Base-by-base conservation (phyloP, 2,113 vertebrate genomes). In the Scatophagus argus region DNA sequence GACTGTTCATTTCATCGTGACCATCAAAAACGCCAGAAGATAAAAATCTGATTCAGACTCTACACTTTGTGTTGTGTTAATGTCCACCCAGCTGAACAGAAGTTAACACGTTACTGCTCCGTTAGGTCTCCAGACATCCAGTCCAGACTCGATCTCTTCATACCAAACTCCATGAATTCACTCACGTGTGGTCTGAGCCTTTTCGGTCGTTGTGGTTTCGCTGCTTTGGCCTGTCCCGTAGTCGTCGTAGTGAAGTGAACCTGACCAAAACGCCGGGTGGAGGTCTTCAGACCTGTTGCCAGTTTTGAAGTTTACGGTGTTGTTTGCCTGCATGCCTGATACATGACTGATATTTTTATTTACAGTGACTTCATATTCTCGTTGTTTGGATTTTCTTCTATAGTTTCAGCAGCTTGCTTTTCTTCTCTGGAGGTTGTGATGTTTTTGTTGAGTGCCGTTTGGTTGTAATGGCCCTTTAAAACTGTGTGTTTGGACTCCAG, bases 291-390 rank as follows among this genome's bases (percentile, higher is more conserved):
- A 81, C 73, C 25, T 39, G 74, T 55, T 66, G 31, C 60, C 76
- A 51, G 67, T 75, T 60, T 60, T 83, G 17, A 82, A 73, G 84
- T 86, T 88, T 90, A 87, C 87, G 77, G 74, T 85, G 83, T 78
- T n/a, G 80, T 79, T 72, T 86, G 73, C 52, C 76, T 92, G 89
- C 91, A 93, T 93, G 91, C 90, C 87, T 85, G 73, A 81, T 62
- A 87, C 66, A 23, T 66, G 55, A 43, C 25, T 27, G 54, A 82
- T 47, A 64, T 59, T 70, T 84, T 63, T 59, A 82, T 70, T 86
- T 32, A 17, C 43, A 31, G 12, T 49, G 31, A 39, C 67, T 73
- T 74, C 11, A 27, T 74, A 49, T 19, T 56, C 10, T 36, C 19
- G 36, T 10, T 51, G 1, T 44, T 49, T 46, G 41, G 1, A 34